Conservation (phyloP, 2,888 invertebrate genomes). For the Norana najaformis region DNA sequence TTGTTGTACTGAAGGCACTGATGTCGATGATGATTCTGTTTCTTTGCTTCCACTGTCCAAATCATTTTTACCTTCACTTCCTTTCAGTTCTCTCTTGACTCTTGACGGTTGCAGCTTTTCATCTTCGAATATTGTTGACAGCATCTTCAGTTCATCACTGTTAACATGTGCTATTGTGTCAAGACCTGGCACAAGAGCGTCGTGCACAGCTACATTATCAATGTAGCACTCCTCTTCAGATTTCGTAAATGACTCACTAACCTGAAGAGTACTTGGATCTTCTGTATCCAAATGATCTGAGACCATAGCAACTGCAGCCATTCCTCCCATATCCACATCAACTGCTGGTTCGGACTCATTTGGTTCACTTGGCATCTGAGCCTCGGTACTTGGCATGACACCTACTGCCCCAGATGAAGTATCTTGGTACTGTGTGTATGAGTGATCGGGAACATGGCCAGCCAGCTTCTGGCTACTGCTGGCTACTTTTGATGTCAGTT, state of each 20-base stretch:
- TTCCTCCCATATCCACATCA: conserved; percentile 16
- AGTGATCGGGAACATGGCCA: conserved; percentile 22
- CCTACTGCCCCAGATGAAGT: neutral
- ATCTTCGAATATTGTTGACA: conserved; percentile 17
- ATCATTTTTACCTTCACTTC: neutral
- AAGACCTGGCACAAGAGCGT: neutral
- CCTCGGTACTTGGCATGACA: neutral
- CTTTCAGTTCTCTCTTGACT: neutral
- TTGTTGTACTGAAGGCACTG: neutral
- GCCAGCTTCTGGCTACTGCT: neutral
- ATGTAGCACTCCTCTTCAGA: conserved; percentile 22
- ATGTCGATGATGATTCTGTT: neutral
- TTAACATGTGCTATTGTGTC: conserved; percentile 19
- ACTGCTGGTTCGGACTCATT: neutral
- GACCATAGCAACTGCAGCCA: neutral
- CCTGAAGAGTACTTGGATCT: conserved; percentile 8
- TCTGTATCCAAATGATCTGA: neutral
- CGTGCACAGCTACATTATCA: neutral
- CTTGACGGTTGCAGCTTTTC: neutral
- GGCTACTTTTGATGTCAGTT: conserved; percentile 26
- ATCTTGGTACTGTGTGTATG: conserved; percentile 22
- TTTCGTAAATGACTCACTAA: neutral
- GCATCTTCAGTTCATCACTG: conserved; percentile 17
- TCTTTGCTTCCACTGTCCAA: neutral
- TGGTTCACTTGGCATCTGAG: neutral